Conservation (phyloP, 2,888 invertebrate genomes). For the Cantharis rufa region DNA sequence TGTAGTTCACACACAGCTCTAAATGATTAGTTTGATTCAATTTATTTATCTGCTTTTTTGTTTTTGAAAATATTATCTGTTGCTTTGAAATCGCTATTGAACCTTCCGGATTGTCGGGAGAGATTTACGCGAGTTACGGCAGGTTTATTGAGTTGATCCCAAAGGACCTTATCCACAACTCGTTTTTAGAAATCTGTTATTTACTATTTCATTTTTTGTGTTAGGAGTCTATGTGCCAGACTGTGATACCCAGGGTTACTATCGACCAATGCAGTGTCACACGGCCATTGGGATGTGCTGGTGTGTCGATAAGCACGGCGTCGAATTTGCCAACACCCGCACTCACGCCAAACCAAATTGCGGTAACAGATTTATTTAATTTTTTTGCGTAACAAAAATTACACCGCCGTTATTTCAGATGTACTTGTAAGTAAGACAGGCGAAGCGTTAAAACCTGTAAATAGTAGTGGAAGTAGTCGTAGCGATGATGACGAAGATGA, state of each 20-base stretch:
- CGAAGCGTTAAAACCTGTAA: slow-evolving; percentile 32
- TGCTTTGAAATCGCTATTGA: background rate
- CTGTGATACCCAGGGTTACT: slow-evolving; percentile 87
- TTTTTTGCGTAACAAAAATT: slow-evolving; percentile 13
- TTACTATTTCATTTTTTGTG: slow-evolving; percentile 30
- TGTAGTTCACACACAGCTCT: background rate
- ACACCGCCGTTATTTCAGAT: slow-evolving; percentile 34
- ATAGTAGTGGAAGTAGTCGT: slow-evolving; percentile 58
- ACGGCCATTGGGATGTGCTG: slow-evolving; percentile 86
- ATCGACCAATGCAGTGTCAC: slow-evolving; percentile 85
- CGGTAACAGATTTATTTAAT: slow-evolving; percentile 60
- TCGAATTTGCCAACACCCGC: slow-evolving; percentile 83
- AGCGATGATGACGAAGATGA: slow-evolving; percentile 76
- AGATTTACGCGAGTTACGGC: background rate
- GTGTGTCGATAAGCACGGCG: slow-evolving; percentile 92
- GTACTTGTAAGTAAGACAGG: slow-evolving; percentile 41
- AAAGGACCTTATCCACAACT: background rate
- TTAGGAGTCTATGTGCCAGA: slow-evolving; percentile 76
- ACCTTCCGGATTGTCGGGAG: background rate
- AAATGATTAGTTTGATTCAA: background rate
- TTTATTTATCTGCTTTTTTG: background rate
- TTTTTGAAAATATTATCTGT: background rate
- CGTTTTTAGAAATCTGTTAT: background rate
- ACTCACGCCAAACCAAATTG: slow-evolving; percentile 80
- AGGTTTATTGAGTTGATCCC: background rate